Evolutionary conservation across 2,888 invertebrate species (phyloP).

Genomic region (Plebejus anna): DNA sequence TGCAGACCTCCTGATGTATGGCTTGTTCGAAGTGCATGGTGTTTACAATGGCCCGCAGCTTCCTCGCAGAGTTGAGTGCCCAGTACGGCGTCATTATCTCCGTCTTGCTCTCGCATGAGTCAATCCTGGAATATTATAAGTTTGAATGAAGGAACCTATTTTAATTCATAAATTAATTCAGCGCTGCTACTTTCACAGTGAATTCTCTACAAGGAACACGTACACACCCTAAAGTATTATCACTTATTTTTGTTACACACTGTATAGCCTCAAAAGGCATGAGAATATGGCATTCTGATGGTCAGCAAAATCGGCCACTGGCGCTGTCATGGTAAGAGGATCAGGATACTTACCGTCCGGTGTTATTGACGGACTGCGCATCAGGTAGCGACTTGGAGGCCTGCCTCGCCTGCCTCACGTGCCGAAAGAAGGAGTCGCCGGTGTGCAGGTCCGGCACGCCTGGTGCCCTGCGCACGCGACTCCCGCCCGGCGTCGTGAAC

Average conservation of each 20-base stretch:
- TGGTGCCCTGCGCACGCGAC: conserved; percentile 64
- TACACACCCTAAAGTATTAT: too few species aligned
- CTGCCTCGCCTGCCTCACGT: conserved; percentile 63
- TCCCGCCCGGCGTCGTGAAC: conserved; percentile 81
- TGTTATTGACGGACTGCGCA: conserved; percentile 65
- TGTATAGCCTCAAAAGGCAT: background rate
- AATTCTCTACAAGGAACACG: too few species aligned
- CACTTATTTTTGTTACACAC: too few species aligned
- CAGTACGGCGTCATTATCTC: conserved; percentile 97
- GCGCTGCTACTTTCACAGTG: too few species aligned
- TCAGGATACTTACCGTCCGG: conserved; percentile 55
- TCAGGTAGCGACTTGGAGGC: conserved; percentile 57
- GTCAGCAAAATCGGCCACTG: background rate
- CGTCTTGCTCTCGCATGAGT: conserved; percentile 94
- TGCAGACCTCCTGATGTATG: conserved; percentile 96
- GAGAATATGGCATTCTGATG: background rate
- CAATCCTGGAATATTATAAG: conserved; percentile 80
- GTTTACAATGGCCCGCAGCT: conserved; percentile 94
- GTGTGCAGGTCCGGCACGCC: conserved; percentile 79
- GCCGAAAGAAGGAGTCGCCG: conserved; percentile 69
- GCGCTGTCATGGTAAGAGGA: too few species aligned
- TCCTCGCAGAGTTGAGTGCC: conserved; percentile 95
- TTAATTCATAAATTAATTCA: too few species aligned
- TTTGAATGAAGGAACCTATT: too few species aligned
- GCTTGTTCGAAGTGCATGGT: conserved; percentile 97